Evolutionary conservation across 2,113 vertebrate species (phyloP).

Genomic region (Apeltes quadracus): DNA sequence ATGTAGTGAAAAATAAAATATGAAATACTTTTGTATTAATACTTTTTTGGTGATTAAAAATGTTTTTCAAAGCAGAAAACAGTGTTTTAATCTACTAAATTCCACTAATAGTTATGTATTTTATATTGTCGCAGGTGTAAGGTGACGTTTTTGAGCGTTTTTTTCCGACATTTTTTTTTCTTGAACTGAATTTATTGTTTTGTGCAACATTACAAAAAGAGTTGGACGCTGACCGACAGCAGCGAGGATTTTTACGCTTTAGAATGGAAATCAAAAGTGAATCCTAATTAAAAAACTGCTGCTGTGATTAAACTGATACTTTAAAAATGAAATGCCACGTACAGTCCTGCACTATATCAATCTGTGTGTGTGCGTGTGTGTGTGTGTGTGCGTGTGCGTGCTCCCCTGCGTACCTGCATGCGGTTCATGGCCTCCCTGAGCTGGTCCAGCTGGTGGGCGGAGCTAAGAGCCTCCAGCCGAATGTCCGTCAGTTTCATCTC

Average conservation of each 20-base stretch:
- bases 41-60: not conserved
- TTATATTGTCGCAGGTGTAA: too few species aligned
- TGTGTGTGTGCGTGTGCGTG: not conserved
- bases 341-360: too few species aligned
- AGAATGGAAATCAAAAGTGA: not conserved
- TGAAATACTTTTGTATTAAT: too few species aligned
- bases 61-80: not conserved
- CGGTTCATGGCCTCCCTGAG: slow-evolving; percentile 97
- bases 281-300: not conserved
- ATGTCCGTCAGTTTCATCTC: slow-evolving; percentile 99
- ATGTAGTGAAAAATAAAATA: too few species aligned
- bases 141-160: too few species aligned
- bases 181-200: too few species aligned
- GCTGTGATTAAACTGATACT: not conserved
- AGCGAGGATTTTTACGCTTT: not conserved
- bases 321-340: too few species aligned
- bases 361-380: too few species aligned
- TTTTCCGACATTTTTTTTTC: too few species aligned
- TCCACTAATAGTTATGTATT: not conserved
- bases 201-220: not conserved
- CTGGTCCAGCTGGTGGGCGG: slow-evolving; percentile 97
- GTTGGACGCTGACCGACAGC: not conserved
- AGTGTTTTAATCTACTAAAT: not conserved
- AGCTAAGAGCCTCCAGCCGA: slow-evolving; percentile 96
- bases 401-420: slow-evolving; percentile 89